These are phyloP conservation scores for Diadromus collaris DNA, from an alignment of 2,888 invertebrate species.

Conservation along the genomic window DNA sequence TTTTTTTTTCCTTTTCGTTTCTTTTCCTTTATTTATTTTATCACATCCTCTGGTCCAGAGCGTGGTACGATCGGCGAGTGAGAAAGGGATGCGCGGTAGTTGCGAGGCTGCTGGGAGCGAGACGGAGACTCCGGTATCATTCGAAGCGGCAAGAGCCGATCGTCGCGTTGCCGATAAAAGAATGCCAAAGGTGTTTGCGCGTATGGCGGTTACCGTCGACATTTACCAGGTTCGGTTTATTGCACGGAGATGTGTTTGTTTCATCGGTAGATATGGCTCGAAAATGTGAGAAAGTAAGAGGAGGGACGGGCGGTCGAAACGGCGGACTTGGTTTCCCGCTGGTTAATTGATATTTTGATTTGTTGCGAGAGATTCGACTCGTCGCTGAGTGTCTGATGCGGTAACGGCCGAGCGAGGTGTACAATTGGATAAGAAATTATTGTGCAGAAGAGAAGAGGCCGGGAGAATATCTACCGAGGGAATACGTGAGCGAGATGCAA, in stretches of 20 bases:
- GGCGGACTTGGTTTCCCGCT: constrained; percentile 38
- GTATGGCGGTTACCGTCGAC: constrained; percentile 40
- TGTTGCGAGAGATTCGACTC: constrained; percentile 57
- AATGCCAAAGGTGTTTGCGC: constrained; percentile 66
- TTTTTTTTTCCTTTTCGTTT: too few relatives aligned
- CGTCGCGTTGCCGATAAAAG: constrained; percentile 73
- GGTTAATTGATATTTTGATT: constrained; percentile 65
- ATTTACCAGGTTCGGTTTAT: neutral
- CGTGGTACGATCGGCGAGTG: constrained; percentile 28
- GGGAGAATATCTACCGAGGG: constrained; percentile 41
- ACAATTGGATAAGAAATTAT: constrained; percentile 2
- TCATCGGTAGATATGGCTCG: constrained; percentile 44
- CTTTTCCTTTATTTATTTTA: constrained; percentile 32
- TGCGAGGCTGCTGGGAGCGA: constrained; percentile 24
- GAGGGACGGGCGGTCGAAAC: constrained; percentile 27
- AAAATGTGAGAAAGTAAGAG: constrained; percentile 33
- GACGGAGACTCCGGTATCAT: constrained; percentile 55
- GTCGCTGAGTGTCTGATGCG: constrained; percentile 10
- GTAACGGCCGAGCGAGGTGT: neutral
- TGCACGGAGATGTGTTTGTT: constrained; percentile 38
- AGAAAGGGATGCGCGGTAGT: constrained; percentile 17
- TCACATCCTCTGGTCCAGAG: constrained; percentile 2
- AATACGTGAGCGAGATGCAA: constrained; percentile 54
- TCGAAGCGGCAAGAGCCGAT: constrained; percentile 65
- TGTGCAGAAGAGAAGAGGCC: constrained; percentile 16